A percentile compares a stretch with the other conserved stretches of the same genome.
phyloP scores from a whole-genome alignment of 2,113 vertebrate genomes.

The Cynopterus brachyotis region DNA sequence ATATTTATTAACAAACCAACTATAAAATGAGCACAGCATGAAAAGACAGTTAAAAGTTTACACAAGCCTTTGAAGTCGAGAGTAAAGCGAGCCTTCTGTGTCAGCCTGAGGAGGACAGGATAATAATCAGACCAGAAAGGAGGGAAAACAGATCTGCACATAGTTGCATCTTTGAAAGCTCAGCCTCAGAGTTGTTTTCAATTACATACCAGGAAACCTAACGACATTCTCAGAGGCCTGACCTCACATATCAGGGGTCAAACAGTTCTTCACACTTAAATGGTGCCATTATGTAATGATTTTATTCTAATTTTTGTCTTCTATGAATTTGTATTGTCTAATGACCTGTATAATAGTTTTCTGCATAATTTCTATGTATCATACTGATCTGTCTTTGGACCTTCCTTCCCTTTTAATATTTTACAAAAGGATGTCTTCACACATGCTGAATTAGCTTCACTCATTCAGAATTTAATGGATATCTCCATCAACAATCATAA shows the following conservation, averaged over 20 bases:
- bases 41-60: conserved; percentile 43
- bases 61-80: not conserved
- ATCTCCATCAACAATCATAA: not conserved
- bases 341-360: not conserved
- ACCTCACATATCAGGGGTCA: not conserved
- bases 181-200: not conserved
- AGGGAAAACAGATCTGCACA: not conserved
- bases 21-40: not conserved
- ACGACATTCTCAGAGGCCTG: not conserved
- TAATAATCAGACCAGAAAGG: not conserved
- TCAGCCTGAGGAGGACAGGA: not conserved
- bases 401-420: not conserved
- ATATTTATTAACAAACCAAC: conserved; percentile 52
- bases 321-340: not conserved
- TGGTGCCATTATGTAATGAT: rapidly evolving
- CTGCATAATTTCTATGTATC: not conserved
- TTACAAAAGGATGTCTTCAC: not conserved
- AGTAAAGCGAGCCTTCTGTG: not conserved
- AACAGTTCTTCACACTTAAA: not conserved
- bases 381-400: not conserved
- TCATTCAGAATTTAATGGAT: not conserved
- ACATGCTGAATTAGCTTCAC: not conserved
- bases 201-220: not conserved
- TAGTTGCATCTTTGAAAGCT: not conserved
- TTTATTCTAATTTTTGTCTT: not conserved